These are phyloP conservation scores for Vespertilio murinus DNA, from an alignment of 2,797 vertebrate species.

Conservation along the genomic window DNA sequence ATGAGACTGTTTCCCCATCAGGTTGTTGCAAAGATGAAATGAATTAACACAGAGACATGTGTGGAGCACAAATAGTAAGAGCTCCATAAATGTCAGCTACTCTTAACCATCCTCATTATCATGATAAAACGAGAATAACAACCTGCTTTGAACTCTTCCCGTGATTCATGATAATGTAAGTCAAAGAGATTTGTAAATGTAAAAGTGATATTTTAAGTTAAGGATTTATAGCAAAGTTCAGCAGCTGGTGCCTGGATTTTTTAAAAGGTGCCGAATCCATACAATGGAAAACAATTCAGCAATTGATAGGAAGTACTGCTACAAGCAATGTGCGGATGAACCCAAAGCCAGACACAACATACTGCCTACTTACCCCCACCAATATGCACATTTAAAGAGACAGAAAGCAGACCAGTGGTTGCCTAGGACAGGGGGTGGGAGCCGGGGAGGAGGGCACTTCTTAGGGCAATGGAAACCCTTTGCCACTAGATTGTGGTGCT, in stretches of 20 bases:
- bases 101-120: neutral
- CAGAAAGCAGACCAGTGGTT: neutral
- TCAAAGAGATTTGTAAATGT: neutral
- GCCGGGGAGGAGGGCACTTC: neutral
- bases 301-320: neutral
- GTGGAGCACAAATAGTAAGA: neutral
- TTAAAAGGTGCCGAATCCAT: neutral
- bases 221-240: neutral
- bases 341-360: neutral
- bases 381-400: neutral
- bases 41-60: neutral
- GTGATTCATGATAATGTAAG: neutral
- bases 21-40: neutral
- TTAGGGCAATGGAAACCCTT: neutral
- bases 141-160: neutral
- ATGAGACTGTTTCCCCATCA: neutral
- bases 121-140: neutral
- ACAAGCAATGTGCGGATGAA: neutral
- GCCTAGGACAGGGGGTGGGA: neutral
- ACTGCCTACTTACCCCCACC: neutral
- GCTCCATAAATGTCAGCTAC: neutral
- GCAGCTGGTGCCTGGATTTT: neutral
- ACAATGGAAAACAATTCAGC: neutral
- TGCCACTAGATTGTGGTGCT: neutral
- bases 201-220: constrained; percentile 9